Conservation (phyloP, 2,888 invertebrate genomes). For the Aricia artaxerxes region DNA sequence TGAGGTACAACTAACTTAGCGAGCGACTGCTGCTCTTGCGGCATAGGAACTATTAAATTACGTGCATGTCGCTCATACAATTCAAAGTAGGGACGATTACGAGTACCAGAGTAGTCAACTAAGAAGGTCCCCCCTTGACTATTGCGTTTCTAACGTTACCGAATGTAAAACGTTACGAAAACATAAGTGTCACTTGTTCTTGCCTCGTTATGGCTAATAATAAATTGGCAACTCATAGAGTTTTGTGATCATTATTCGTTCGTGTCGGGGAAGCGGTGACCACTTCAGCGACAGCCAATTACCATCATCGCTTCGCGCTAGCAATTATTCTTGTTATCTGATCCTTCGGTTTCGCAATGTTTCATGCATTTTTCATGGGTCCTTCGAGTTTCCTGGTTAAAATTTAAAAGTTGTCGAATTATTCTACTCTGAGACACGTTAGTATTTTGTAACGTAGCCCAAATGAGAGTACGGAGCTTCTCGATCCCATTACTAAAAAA, state of each 20-base stretch:
- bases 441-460: background rate
- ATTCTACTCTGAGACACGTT: background rate
- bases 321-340: slow-evolving; percentile 21
- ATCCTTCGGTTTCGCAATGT: background rate
- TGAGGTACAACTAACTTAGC: slow-evolving; percentile 37
- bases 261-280: background rate
- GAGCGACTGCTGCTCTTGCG: slow-evolving; percentile 2
- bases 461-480: background rate
- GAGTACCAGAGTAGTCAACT: background rate
- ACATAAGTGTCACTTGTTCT: background rate
- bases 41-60: background rate
- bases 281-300: slow-evolving; percentile 27
- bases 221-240: slow-evolving; percentile 5
- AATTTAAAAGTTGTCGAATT: background rate
- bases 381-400: background rate
- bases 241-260: slow-evolving; percentile 9
- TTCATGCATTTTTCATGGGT: slow-evolving; percentile 11
- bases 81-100: background rate
- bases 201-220: background rate
- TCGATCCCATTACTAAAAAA: background rate
- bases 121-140: too few relatives aligned
- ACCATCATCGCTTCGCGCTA: slow-evolving; percentile 1
- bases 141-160: too few relatives aligned
- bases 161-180: too few relatives aligned
- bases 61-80: background rate